A percentile compares a stretch with the other conserved stretches of the same genome.
Evolutionary conservation across 1,140 invertebrate genomes (phyloP).

Genomic region (Bombus breviceps): DNA sequence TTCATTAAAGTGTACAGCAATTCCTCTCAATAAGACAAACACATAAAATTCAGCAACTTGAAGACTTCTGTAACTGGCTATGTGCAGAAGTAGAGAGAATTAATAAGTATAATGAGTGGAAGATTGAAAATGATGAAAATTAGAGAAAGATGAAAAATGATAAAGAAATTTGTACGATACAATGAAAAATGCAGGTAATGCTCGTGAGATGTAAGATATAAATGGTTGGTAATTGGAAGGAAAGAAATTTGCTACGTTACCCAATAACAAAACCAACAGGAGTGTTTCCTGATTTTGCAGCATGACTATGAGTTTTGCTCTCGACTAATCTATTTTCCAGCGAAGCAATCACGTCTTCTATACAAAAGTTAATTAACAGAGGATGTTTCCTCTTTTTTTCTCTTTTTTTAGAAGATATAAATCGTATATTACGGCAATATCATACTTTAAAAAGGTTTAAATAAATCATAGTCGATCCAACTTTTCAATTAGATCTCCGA

Average conservation of each 20-base stretch:
- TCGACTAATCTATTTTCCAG: conserved; percentile 10
- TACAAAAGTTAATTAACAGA: conserved; percentile 7
- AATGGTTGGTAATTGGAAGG: neutral
- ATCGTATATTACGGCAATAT: neutral
- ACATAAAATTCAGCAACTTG: too few species aligned
- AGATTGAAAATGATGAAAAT: neutral
- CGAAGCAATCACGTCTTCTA: neutral
- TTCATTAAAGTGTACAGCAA: too few species aligned
- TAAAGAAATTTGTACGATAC: neutral
- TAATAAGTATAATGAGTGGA: neutral
- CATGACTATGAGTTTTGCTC: neutral
- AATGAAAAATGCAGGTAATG: neutral
- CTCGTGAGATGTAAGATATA: neutral
- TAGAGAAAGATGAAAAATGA: neutral
- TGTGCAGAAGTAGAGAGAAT: too few species aligned
- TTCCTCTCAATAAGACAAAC: too few species aligned
- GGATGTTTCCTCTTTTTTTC: too few species aligned
- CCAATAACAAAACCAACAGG: neutral
- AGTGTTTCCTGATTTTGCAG: neutral
- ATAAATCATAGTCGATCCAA: neutral
- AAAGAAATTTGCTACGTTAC: conserved; percentile 2
- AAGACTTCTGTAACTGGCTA: too few species aligned
- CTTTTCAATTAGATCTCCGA: neutral
- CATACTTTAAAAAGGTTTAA: neutral
- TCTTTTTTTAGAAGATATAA: neutral